Base-by-base conservation (phyloP, 2,113 vertebrate genomes). In the Ranitomeya variabilis region DNA sequence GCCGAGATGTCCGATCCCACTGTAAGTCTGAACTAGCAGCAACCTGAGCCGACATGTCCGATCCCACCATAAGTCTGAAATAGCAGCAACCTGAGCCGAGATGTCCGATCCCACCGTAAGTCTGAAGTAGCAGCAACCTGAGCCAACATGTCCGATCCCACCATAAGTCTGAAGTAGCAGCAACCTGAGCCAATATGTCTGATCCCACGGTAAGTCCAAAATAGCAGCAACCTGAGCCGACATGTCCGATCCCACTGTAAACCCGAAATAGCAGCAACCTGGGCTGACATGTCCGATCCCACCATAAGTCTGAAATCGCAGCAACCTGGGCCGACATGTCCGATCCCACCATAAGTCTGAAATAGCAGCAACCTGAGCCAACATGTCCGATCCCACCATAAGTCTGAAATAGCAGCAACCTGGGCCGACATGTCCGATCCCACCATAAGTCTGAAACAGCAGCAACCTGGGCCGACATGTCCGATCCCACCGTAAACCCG, bases 251-350 rank as follows among this genome's bases (percentile, higher is more conserved):
- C n/a, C n/a, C n/a, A n/a, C n/a, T n/a, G n/a, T n/a, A n/a, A n/a
- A n/a, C 99, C 94, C 97, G 98, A 95, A 99, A 99, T 95, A 99
- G 98, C 97, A 99, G 98, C 95, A 99, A 99, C 93, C 96, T 99
- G 90, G 99, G 99, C 95, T 91, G 98, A 64, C 98, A 99, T 91
- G 94, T 99, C 92, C 96, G 98, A 31, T 99, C 98, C 1, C 98
- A 99, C 0, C 98, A 98, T 99, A 93, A 90, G 94, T n/a, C n/a
- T n/a, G n/a, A n/a, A n/a, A n/a, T n/a, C n/a, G n/a, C n/a, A n/a
- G n/a, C n/a, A n/a, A n/a, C n/a, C n/a, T n/a, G n/a, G n/a, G n/a
- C n/a, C n/a, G n/a, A n/a, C n/a, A n/a, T n/a, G n/a, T n/a, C n/a
- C n/a, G n/a, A n/a, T n/a, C n/a, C n/a, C n/a, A n/a, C n/a, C n/a